phyloP scores from a whole-genome alignment of 2,888 invertebrate genomes.

The Augochlorella aurata region DNA sequence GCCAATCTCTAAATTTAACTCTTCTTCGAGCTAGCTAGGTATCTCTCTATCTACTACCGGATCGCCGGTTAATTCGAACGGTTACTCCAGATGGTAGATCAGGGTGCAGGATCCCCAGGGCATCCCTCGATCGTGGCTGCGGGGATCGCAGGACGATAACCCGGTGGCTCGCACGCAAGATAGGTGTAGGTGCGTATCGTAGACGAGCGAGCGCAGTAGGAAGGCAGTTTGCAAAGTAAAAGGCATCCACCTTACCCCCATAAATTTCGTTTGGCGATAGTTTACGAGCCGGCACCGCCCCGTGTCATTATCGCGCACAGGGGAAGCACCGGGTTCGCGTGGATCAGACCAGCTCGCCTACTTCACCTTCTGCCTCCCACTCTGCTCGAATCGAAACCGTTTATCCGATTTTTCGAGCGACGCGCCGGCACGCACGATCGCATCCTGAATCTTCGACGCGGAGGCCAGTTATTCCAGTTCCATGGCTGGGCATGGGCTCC shows the following conservation, averaged over 20 bases:
- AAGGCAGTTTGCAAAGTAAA: constrained; percentile 56
- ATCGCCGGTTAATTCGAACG: too few species aligned
- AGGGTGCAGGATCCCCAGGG: neutral
- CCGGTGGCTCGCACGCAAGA: constrained; percentile 45
- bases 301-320: constrained; percentile 77
- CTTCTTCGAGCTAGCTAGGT: too few species aligned
- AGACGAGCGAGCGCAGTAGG: constrained; percentile 45
- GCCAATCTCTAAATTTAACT: too few species aligned
- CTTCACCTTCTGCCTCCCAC: neutral
- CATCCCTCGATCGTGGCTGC: neutral
- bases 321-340: constrained; percentile 45
- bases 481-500: constrained; percentile 16
- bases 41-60: too few species aligned
- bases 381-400: constrained; percentile 30
- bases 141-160: constrained; percentile 54
- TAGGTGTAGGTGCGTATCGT: constrained; percentile 56
- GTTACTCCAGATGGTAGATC: neutral
- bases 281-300: constrained; percentile 79
- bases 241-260: constrained; percentile 70
- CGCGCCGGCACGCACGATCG: constrained; percentile 8
- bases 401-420: constrained; percentile 48
- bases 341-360: neutral
- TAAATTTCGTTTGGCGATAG: constrained; percentile 78
- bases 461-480: constrained; percentile 53
- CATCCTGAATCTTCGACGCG: constrained; percentile 28